Conservation (phyloP, 2,888 invertebrate species). For the Cheilosia scutellata region DNA sequence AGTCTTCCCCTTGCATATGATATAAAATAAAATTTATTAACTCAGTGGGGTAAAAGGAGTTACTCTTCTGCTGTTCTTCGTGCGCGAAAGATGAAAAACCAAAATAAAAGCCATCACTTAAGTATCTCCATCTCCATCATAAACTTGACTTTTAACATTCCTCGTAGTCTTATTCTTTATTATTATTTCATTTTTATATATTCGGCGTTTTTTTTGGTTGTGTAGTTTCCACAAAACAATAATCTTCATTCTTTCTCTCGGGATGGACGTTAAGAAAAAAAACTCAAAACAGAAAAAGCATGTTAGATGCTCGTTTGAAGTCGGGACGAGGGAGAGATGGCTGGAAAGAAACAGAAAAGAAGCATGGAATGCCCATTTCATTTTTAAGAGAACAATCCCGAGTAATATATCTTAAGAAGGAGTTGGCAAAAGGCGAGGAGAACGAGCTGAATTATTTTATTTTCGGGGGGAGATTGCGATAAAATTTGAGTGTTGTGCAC, state of each 20-base stretch:
- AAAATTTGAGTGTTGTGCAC: constrained; percentile 69
- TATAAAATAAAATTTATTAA: constrained; percentile 1
- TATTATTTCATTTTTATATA: constrained; percentile 45
- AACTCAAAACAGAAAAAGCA: constrained; percentile 24
- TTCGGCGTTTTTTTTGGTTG: constrained; percentile 15
- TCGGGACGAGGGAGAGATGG: constrained; percentile 6
- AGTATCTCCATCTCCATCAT: constrained; percentile 35
- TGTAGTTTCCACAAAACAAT: constrained; percentile 57
- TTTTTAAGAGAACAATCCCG: constrained; percentile 35
- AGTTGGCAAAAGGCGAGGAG: constrained; percentile 34
- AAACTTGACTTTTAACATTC: constrained; percentile 64
- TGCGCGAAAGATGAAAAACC: constrained; percentile 31
- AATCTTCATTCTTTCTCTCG: constrained; percentile 57
- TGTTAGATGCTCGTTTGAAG: constrained; percentile 51
- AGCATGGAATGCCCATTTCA: constrained; percentile 42
- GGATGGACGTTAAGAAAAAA: constrained; percentile 5
- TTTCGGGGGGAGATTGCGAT: constrained; percentile 41
- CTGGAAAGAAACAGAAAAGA: constrained; percentile 8
- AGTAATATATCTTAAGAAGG: constrained; percentile 16
- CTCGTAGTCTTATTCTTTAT: constrained; percentile 46
- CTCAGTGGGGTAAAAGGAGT: not conserved
- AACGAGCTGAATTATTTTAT: constrained; percentile 9
- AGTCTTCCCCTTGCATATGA: not conserved
- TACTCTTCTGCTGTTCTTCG: not conserved
- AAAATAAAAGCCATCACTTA: constrained; percentile 58